Base-by-base conservation (phyloP, 2,888 invertebrate species). In the Phaonia tiefii region DNA sequence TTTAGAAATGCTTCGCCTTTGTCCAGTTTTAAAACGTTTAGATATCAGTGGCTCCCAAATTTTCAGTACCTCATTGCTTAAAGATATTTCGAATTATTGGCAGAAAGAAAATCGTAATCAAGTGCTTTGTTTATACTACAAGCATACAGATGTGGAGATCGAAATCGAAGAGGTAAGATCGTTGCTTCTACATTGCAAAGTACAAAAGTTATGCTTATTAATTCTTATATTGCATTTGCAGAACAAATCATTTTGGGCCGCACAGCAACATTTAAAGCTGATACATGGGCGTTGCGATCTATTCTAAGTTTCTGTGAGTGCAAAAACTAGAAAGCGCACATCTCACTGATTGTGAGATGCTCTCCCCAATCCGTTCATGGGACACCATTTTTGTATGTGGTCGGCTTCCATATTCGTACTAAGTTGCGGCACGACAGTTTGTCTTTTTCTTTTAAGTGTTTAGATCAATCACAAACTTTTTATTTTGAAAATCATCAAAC, bases 41-140 rank as follows among this genome's bases (percentile, higher is more conserved):
- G 88, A 88, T 83, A 84, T 88, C 0, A 87, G 88, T 20, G 88
- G 88, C 17, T 88, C 88, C 20, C 83, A 83, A 0, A 80, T 83
- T 7, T 77, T 88, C 8, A 85, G 87, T 1, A 84, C 85, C 2
- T 79, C 83, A 1, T 84, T 89, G 70, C 65, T 88, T 15, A 83
- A 84, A 31, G 84, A 86, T 7, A 71, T 88, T 20, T 66, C 71
- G 2, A 73, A 85, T n/a, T 82, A 83, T 13, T 80, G 79, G 44
- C 54, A 80, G 39, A 84, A 83, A 20, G 82, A 76, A 20, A 73
- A 73, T 25, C 77, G 79, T 1, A 54, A 82, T 1, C 82, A 75
- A 11, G 83, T 86, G 1, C 54, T 88, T 10, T 78, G 78, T 15
- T 80, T 88, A 0, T 88, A 88, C 65, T 88, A 86, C 79, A 83